Evolutionary conservation across 2,113 vertebrate genomes (phyloP), one percentile per base, ranked within the genome.

Genomic region (Serilophus lunatus): DNA sequence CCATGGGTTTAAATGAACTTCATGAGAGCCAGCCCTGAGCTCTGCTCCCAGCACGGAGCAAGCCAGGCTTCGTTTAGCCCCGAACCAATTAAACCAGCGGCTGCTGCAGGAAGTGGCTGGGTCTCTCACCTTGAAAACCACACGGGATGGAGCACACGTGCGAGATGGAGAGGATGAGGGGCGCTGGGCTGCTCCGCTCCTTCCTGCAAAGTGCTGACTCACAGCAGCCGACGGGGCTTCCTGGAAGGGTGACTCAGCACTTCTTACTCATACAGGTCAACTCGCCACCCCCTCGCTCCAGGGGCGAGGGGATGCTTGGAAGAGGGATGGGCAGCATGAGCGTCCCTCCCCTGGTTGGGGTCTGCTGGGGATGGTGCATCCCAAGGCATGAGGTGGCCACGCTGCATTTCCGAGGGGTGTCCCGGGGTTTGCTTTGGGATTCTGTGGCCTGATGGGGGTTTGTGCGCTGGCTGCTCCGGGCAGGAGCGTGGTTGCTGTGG

Each of bases 191-290:
- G 0, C 35, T 66, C 60, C 1, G 3, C 22, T 80, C 51, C 80
- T 81, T 86, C 86, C 91, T 86, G 56, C 38, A 4, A 4, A 3
- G 0, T 81, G 93, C 92, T 18, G 70, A 96, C 84, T 97, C 94
- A 97, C 65, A 38, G 6, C 38, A 14, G 77, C 80, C 87, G 18
- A 50, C 31, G 24, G 91, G 56, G 69, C 22, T 93, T 97, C 94
- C 95, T 85, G 93, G 93, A 31, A 92, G 63, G 64, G 75, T 96
- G 95, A 95, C 89, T 95, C 95, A 95, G 95, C 93, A 20, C n/a
- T 33, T 51, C 91, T 96, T 89, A 95, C 91, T 97, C 96, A 95
- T 4, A 2, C 8, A 8, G 80, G 82, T 40, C 26, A 3, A 12
- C 20, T 11, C 3, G 1, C 50, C 94, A 8, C 87, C 93, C 89